Base-by-base conservation (phyloP, 2,113 vertebrate genomes). In the Meleagris gallopavo region DNA sequence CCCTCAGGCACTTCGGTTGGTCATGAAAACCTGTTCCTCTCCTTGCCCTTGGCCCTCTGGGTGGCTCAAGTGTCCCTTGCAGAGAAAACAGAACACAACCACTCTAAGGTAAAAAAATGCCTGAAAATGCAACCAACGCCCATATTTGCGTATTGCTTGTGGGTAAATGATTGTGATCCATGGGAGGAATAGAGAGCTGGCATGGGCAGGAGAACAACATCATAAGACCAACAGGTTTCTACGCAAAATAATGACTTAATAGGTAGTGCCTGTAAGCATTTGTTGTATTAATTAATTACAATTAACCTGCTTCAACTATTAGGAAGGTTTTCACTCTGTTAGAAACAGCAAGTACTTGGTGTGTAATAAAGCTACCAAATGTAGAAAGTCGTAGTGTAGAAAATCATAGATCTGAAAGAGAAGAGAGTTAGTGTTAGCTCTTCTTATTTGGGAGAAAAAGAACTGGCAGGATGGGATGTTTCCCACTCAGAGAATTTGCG, bases 401-500 rank as follows among this genome's bases (percentile, higher is more conserved):
- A 90, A 83, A 78, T 32, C 52, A 60, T 6, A 72, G 19, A 4
- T 74, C 20, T 74, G 65, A 43, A 74, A 48, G 32, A 76, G 86
- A 82, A 73, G 38, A 81, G 40, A 2, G 1, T 25, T 89, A 50
- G 30, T 89, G 34, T 36, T 60, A 52, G 27, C 6, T 71, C 8
- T 48, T 19, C 25, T 70, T 60, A 75, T 82, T 38, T 11, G 50
- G 41, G 22, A 71, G 61, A 72, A 83, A 86, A 89, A 46, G 75
- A 88, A 38, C 91, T 94, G 82, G 80, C 83, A 96, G 61, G 86
- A 61, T 45, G 48, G 93, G 85, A 81, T 15, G 78, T 66, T 94
- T 95, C 94, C 94, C 85, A 73, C 95, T 87, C 78, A 78, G 79
- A 83, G 88, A 64, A 64, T 58, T 75, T 94, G 77, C 97, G 75